Percentiles rank a stretch among this genome's conserved stretches.
Evolutionary conservation across 2,888 invertebrate genomes (phyloP).

Genomic region (Opisthograptis luteolata): DNA sequence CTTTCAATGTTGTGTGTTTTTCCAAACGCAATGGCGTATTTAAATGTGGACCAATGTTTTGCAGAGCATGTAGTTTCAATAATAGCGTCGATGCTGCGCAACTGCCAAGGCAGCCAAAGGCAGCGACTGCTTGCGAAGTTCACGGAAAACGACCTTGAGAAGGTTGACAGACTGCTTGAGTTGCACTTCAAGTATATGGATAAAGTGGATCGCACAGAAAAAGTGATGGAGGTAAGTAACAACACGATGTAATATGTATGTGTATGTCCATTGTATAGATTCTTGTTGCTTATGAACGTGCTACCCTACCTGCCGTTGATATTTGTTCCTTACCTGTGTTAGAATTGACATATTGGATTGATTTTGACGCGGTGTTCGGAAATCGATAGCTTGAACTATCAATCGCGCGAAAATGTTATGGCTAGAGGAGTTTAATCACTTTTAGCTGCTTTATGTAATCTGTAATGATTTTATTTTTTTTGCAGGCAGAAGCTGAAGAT

Average conservation of each 20-base stretch:
- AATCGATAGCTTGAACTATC: too few relatives aligned
- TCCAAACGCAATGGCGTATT: neutral
- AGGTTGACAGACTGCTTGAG: slow-evolving; percentile 97
- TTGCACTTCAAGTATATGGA: slow-evolving; percentile 98
- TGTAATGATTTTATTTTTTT: neutral
- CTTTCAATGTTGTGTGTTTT: too few relatives aligned
- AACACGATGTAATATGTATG: too few relatives aligned
- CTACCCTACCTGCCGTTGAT: too few relatives aligned
- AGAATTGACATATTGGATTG: too few relatives aligned
- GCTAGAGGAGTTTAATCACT: too few relatives aligned
- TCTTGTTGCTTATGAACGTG: too few relatives aligned
- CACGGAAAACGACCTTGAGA: slow-evolving; percentile 98
- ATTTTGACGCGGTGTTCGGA: too few relatives aligned
- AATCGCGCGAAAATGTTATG: too few relatives aligned
- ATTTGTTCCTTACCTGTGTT: too few relatives aligned
- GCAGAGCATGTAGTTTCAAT: slow-evolving; percentile 96
- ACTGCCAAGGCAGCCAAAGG: slow-evolving; percentile 95
- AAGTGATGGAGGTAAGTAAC: slow-evolving; percentile 86
- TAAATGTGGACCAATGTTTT: slow-evolving; percentile 34
- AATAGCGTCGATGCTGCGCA: slow-evolving; percentile 95
- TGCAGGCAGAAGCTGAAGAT: slow-evolving; percentile 85
- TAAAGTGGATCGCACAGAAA: slow-evolving; percentile 94
- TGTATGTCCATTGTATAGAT: too few relatives aligned
- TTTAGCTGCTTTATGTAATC: too few relatives aligned
- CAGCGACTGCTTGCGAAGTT: slow-evolving; percentile 97